A percentile compares a stretch with the other conserved stretches of the same genome.
These are phyloP conservation scores for Leptinotarsa texana DNA, from an alignment of 1,140 invertebrate species.

Conservation along the genomic window DNA sequence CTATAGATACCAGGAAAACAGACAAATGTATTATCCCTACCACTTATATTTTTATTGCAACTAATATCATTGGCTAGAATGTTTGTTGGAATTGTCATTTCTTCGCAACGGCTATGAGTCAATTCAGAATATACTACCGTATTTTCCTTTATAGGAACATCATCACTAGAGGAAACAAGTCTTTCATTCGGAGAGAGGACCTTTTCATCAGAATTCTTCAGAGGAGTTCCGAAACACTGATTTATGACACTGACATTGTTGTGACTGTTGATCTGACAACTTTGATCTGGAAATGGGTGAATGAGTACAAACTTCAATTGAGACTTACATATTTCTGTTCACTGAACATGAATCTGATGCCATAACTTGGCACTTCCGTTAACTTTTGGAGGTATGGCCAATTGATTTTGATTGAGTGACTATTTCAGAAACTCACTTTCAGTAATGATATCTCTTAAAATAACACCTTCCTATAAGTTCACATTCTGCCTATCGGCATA, in stretches of 20 bases:
- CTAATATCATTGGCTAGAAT: not conserved
- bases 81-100: not conserved
- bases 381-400: too few species aligned
- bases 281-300: slow-evolving; percentile 10
- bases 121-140: not conserved
- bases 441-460: too few species aligned
- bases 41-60: not conserved
- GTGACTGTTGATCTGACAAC: slow-evolving; percentile 36
- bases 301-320: too few species aligned
- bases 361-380: too few species aligned
- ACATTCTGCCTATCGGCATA: too few species aligned
- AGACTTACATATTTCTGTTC: too few species aligned
- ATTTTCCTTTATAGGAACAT: slow-evolving; percentile 28
- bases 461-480: too few species aligned
- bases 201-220: slow-evolving; percentile 29
- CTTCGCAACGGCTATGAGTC: not conserved
- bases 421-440: too few species aligned
- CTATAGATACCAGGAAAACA: not conserved
- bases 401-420: too few species aligned
- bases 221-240: slow-evolving; percentile 21
- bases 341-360: too few species aligned
- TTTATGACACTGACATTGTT: slow-evolving; percentile 39
- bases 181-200: slow-evolving; percentile 36
- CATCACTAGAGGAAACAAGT: slow-evolving; percentile 42
- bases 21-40: not conserved